Base-by-base conservation (phyloP, 2,113 vertebrate species). In the Pelusios castaneus region DNA sequence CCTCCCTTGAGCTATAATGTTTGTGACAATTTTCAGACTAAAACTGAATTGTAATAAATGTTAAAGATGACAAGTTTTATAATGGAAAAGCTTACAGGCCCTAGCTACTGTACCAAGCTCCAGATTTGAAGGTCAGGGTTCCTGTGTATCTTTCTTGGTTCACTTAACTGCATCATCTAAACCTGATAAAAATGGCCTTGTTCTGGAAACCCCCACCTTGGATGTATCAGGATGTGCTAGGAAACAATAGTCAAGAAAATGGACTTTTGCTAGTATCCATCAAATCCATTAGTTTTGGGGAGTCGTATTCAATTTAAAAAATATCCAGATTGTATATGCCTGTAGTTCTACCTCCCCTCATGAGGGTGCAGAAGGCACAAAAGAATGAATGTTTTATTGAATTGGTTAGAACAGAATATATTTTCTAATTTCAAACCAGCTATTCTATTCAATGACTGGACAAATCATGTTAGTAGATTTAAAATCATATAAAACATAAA, bases 341-440 rank as follows among this genome's bases (percentile, higher is more conserved):
- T 97, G 82, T 60, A 91, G 54, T 91, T 91, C 14, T 2, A 52
- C 2, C 70, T 91, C 90, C 92, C 92, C 88, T 94, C 92, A 92
- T 91, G 82, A 91, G 56, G 70, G 38, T 96, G 95, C 96, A 43
- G 86, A 96, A 95, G 89, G 8, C 56, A 96, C 41, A 73, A 41
- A 92, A 84, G 55, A 97, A 95, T 95, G 84, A 93, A 94, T 96
- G 96, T 91, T 10, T 77, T 96, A 91, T 78, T 94, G 0, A 52
- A 34, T 73, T 83, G 96, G 96, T 38, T 43, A 96, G 90, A 97
- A 97, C 96, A 96, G 21, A 89, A 2, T 51, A 1, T 0, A 93
- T 95, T 96, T 96, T 93, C 90, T 96, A 82, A 95, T 97, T 96
- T 79, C 93, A 96, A 85, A 83, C 88, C 90, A 97, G 75, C 94